Conservation (phyloP, 2,113 vertebrate species). For the western clawed frog (Xenopus tropicalis) region DNA sequence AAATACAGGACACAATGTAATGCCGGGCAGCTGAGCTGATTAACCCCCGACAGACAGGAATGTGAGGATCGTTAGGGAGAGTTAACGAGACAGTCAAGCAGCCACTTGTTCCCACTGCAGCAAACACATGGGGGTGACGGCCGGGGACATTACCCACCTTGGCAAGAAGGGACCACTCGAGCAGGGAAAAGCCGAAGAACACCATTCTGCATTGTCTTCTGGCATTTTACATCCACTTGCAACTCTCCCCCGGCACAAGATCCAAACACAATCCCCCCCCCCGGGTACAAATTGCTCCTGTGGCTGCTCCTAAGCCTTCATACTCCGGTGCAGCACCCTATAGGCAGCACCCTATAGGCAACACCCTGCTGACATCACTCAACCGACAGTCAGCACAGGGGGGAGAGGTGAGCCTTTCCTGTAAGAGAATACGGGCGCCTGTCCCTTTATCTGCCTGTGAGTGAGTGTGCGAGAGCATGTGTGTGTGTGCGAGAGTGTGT, state of each 20-base stretch:
- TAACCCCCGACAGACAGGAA: too few relatives aligned
- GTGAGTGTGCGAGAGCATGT: slow-evolving; percentile 42
- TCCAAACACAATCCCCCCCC: slow-evolving; percentile 42
- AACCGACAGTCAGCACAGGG: slow-evolving; percentile 25
- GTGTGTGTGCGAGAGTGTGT: slow-evolving; percentile 14
- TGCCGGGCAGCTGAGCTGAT: too few relatives aligned
- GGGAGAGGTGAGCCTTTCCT: slow-evolving; percentile 45
- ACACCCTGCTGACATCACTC: slow-evolving; percentile 66
- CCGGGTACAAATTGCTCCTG: slow-evolving; percentile 6
- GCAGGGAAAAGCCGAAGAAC: slow-evolving; percentile 69
- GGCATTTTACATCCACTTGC: slow-evolving; percentile 46
- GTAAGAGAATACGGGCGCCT: too few relatives aligned
- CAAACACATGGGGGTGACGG: slow-evolving; percentile 46
- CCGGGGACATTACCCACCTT: slow-evolving; percentile 75
- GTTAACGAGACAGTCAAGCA: too few relatives aligned
- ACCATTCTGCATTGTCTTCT: slow-evolving; percentile 71
- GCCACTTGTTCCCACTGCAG: too few relatives aligned
- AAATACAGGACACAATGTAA: too few relatives aligned
- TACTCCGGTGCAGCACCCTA: neutral
- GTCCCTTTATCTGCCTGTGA: slow-evolving; percentile 18
- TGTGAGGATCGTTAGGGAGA: too few relatives aligned
- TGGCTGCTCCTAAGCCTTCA: slow-evolving; percentile 52
- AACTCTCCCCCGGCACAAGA: slow-evolving; percentile 3
- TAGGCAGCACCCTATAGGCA: slow-evolving; percentile 55
- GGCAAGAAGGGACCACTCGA: slow-evolving; percentile 66